phyloP scores from a whole-genome alignment of 2,888 invertebrate species.

The Idaea biselata region DNA sequence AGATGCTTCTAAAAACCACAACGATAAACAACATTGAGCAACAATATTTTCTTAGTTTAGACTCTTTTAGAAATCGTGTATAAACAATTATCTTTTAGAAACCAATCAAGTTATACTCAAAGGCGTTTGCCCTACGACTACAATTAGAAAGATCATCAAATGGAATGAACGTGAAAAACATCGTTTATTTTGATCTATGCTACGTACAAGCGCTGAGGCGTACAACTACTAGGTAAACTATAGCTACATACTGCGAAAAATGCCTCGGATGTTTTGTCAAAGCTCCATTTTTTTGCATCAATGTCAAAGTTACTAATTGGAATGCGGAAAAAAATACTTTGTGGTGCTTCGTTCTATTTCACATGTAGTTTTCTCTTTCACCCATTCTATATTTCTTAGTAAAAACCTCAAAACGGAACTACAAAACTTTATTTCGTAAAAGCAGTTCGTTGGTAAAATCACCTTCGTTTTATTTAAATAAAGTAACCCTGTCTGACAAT shows the following conservation, averaged over 20 bases:
- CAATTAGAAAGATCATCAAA: neutral
- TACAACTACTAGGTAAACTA: no score
- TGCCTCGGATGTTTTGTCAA: slow-evolving; percentile 15
- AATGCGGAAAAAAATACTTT: neutral
- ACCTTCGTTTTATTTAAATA: neutral
- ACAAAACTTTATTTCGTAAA: neutral
- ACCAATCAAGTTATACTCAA: no score
- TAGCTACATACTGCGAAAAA: slow-evolving; percentile 6
- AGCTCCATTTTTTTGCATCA: slow-evolving; percentile 25
- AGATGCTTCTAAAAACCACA: no score
- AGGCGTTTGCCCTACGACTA: neutral
- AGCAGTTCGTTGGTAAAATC: neutral
- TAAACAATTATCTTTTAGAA: no score
- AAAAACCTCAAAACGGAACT: neutral
- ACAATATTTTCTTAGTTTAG: no score
- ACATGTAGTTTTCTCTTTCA: neutral
- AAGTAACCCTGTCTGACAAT: neutral
- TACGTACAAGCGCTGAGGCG: neutral
- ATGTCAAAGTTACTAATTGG: slow-evolving; percentile 19
- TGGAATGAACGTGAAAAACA: neutral
- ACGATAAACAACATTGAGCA: no score
- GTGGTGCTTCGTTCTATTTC: neutral
- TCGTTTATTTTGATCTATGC: neutral
- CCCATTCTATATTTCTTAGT: neutral
- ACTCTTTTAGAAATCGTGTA: no score